Evolutionary conservation across 2,113 vertebrate species (phyloP).

Genomic region (Mustelus asterias): DNA sequence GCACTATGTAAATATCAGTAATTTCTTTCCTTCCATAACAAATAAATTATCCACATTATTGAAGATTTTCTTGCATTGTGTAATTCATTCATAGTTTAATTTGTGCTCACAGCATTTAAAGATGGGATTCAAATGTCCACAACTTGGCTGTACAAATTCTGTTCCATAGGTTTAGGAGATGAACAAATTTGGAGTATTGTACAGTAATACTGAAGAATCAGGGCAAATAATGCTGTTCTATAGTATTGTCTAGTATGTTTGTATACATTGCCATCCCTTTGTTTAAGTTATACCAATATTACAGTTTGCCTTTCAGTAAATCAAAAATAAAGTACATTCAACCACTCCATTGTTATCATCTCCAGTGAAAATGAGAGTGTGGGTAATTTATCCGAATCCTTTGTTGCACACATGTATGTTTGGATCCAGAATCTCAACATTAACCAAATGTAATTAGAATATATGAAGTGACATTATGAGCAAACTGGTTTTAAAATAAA

Average conservation of each 20-base stretch:
- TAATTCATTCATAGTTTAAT: slow-evolving; percentile 3
- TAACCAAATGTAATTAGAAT: not conserved
- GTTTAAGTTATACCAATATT: not conserved
- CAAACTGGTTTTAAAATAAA: not conserved
- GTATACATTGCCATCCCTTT: not conserved
- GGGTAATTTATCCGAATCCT: not conserved
- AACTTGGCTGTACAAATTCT: not conserved
- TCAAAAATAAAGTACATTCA: not conserved
- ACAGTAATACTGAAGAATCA: not conserved
- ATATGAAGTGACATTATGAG: not conserved
- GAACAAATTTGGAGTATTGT: not conserved
- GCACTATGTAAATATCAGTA: slow-evolving; percentile 85
- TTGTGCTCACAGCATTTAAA: not conserved
- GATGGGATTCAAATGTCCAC: not conserved
- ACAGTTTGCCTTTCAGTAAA: not conserved
- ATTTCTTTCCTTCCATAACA: slow-evolving; percentile 69
- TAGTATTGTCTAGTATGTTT: not conserved
- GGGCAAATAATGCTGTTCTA: not conserved
- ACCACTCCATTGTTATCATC: not conserved
- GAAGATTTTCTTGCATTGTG: slow-evolving; percentile 18
- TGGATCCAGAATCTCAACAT: not conserved
- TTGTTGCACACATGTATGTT: not conserved
- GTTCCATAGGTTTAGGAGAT: not conserved
- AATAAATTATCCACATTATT: slow-evolving; percentile 60
- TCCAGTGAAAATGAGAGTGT: not conserved